phyloP scores from a whole-genome alignment of 2,888 invertebrate species.

The Limnephilus marmoratus region DNA sequence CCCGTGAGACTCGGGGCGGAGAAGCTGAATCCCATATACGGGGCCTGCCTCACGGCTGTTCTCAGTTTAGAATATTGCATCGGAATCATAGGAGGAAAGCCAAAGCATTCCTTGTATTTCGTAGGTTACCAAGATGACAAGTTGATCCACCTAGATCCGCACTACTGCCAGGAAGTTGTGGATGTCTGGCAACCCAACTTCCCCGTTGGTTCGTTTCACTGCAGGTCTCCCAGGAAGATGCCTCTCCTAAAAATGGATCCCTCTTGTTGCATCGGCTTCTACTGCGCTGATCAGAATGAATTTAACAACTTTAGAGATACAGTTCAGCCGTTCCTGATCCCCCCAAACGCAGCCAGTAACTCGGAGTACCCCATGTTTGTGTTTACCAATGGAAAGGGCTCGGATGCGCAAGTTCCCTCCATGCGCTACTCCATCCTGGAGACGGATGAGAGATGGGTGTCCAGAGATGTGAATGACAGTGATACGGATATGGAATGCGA shows the following conservation, averaged over 20 bases:
- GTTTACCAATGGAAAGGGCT: constrained; percentile 84
- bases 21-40: constrained; percentile 90
- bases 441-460: constrained; percentile 76
- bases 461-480: constrained; percentile 76
- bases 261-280: constrained; percentile 94
- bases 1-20: constrained; percentile 93
- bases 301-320: constrained; percentile 86
- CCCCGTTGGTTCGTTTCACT: constrained; percentile 88
- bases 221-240: constrained; percentile 90
- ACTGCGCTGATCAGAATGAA: constrained; percentile 85
- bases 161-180: constrained; percentile 94
- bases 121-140: constrained; percentile 96
- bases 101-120: constrained; percentile 95
- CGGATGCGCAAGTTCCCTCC: constrained; percentile 78
- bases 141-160: constrained; percentile 95
- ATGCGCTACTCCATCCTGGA: constrained; percentile 77
- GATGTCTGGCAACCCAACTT: constrained; percentile 90
- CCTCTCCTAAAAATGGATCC: constrained; percentile 93
- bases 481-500: constrained; percentile 84
- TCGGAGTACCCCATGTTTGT: constrained; percentile 91
- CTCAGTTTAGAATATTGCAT: constrained; percentile 90
- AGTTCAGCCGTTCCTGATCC: constrained; percentile 79
- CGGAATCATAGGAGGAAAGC: constrained; percentile 95
- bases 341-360: constrained; percentile 74
- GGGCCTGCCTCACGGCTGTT: constrained; percentile 87